Percentiles rank a stretch among this genome's conserved stretches.
These are phyloP conservation scores for Bilobella aurantiaca DNA, from an alignment of 1,140 invertebrate species.

Conservation along the genomic window DNA sequence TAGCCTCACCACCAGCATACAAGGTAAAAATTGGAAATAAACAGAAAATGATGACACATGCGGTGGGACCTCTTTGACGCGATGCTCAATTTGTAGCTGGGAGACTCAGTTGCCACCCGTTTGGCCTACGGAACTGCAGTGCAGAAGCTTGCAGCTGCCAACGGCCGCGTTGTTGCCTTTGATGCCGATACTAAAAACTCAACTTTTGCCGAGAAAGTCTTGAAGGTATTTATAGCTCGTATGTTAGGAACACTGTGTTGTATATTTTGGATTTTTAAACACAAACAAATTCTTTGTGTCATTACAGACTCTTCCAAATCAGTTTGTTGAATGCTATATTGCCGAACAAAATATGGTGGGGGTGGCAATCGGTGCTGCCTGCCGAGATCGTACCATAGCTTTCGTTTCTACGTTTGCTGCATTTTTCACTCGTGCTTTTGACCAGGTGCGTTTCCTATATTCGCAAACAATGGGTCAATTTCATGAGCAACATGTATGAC, in stretches of 20 bases:
- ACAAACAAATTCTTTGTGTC: no score
- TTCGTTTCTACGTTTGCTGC: slow-evolving; percentile 96
- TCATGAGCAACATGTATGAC: slow-evolving; percentile 12
- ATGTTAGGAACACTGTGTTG: not conserved
- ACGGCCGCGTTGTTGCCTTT: slow-evolving; percentile 74
- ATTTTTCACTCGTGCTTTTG: slow-evolving; percentile 92
- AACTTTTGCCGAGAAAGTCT: slow-evolving; percentile 88
- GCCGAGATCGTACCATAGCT: slow-evolving; percentile 73
- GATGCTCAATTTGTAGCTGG: slow-evolving; percentile 73
- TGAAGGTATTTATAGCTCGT: slow-evolving; percentile 47
- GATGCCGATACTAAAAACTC: slow-evolving; percentile 98
- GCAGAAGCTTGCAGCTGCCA: slow-evolving; percentile 72
- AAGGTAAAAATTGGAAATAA: no score
- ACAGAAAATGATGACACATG: no score
- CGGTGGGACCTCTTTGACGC: no score
- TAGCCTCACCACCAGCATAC: no score
- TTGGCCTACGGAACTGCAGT: slow-evolving; percentile 88
- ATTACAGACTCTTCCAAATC: slow-evolving; percentile 46
- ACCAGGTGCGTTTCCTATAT: slow-evolving; percentile 56
- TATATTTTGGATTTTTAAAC: not conserved
- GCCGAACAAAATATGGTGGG: slow-evolving; percentile 97
- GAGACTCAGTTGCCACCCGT: slow-evolving; percentile 77
- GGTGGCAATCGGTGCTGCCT: slow-evolving; percentile 84
- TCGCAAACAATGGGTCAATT: slow-evolving; percentile 6
- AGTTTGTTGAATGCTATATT: slow-evolving; percentile 96